phyloP scores from a whole-genome alignment of 1,140 invertebrate genomes.

The Heliconius congener region DNA sequence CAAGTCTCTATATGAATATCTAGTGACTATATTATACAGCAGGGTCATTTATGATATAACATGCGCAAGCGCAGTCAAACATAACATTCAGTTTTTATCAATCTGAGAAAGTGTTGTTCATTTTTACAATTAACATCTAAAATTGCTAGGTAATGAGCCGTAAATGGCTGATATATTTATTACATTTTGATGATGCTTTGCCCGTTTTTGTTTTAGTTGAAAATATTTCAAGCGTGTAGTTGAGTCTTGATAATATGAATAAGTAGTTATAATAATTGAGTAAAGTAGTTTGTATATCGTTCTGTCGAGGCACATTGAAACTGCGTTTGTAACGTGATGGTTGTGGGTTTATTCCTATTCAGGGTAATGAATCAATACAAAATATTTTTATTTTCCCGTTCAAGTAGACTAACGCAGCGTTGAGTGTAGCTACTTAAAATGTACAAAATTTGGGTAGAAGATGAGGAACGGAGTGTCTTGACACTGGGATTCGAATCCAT shows the following conservation, averaged over 20 bases:
- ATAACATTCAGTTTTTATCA: conserved; percentile 23
- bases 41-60: neutral
- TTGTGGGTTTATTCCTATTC: no score
- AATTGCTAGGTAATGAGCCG: conserved; percentile 48
- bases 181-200: conserved; percentile 33
- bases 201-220: conserved; percentile 23
- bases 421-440: neutral
- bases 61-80: conserved; percentile 22
- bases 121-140: conserved; percentile 47
- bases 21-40: neutral
- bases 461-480: neutral
- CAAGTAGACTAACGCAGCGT: neutral
- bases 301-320: no score
- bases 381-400: neutral
- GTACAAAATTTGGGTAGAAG: neutral
- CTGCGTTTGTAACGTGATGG: no score
- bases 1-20: neutral
- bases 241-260: neutral
- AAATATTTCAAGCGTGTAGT: conserved; percentile 25
- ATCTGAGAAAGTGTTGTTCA: conserved; percentile 26
- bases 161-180: conserved; percentile 39
- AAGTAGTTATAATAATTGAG: no score
- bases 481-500: neutral
- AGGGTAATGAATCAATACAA: no score
- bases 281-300: no score